Conservation (phyloP, 2,888 invertebrate genomes). For the Drosophila differens region DNA sequence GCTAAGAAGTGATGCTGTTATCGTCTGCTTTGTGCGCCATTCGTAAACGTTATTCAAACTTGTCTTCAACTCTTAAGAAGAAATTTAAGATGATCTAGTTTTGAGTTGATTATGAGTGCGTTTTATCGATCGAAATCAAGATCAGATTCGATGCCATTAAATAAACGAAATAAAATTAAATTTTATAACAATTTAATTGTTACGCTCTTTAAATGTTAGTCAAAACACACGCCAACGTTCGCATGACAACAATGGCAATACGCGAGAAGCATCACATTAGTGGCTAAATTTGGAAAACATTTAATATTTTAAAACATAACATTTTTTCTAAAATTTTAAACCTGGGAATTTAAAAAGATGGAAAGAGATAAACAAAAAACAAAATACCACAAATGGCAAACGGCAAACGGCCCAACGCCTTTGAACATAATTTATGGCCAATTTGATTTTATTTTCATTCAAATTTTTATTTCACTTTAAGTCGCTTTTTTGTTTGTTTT, state of each 20-base stretch:
- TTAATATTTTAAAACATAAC: slow-evolving; percentile 23
- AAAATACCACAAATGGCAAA: slow-evolving; percentile 42
- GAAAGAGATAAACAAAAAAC: background rate
- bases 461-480: slow-evolving; percentile 73
- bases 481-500: slow-evolving; percentile 17
- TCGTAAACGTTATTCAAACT: background rate
- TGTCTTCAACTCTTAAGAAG: background rate
- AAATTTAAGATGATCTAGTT: background rate
- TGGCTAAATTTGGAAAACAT: slow-evolving; percentile 42
- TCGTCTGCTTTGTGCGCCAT: background rate
- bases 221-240: slow-evolving; percentile 65
- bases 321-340: slow-evolving; percentile 5
- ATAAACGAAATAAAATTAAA: background rate
- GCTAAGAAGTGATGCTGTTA: background rate
- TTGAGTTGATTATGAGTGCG: background rate
- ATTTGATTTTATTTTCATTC: slow-evolving; percentile 76
- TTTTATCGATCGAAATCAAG: background rate
- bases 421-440: slow-evolving; percentile 78
- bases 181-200: slow-evolving; percentile 66
- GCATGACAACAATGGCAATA: slow-evolving; percentile 6
- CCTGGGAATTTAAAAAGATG: slow-evolving; percentile 12
- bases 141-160: background rate
- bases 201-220: slow-evolving; percentile 76
- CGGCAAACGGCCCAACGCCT: slow-evolving; percentile 64
- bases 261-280: slow-evolving; percentile 48